Evolutionary conservation across 2,797 vertebrate species (phyloP).

Genomic region (Anguilla marmorata): DNA sequence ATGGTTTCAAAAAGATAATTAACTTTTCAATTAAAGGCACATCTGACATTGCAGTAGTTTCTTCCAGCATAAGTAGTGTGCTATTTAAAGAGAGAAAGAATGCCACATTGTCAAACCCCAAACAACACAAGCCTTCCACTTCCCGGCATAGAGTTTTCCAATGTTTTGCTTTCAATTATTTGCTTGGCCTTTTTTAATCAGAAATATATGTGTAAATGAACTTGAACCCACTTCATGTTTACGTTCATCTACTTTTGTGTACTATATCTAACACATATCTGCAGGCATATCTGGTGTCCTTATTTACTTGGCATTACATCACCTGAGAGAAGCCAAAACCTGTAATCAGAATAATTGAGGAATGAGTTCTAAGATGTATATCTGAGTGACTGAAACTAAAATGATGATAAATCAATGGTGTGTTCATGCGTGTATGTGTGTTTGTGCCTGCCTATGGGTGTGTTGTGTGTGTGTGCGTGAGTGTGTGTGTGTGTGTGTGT

Average conservation of each 20-base stretch:
- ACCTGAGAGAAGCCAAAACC: neutral
- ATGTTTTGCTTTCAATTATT: neutral
- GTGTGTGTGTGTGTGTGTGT: constrained; percentile 17
- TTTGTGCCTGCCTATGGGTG: neutral
- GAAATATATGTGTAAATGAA: neutral
- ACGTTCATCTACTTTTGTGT: neutral
- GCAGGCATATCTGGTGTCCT: constrained; percentile 4
- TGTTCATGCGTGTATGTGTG: neutral
- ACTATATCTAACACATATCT: neutral
- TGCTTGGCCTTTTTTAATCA: constrained; percentile 18
- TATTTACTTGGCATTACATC: neutral
- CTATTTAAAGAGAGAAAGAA: constrained; percentile 52
- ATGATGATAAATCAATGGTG: neutral
- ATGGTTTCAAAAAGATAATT: constrained; percentile 97
- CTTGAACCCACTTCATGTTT: neutral
- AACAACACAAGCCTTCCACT: constrained; percentile 33
- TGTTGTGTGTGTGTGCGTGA: constrained; percentile 12
- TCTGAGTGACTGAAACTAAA: neutral
- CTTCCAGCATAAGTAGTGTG: constrained; percentile 62
- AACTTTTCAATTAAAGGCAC: constrained; percentile 93
- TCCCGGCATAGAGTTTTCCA: neutral
- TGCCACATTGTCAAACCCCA: constrained; percentile 32
- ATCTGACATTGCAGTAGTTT: constrained; percentile 78
- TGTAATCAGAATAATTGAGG: neutral
- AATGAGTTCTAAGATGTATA: neutral